A percentile compares a stretch with the other conserved stretches of the same genome.
phyloP scores from a whole-genome alignment of 2,113 vertebrate genomes.

The Rana temporaria region DNA sequence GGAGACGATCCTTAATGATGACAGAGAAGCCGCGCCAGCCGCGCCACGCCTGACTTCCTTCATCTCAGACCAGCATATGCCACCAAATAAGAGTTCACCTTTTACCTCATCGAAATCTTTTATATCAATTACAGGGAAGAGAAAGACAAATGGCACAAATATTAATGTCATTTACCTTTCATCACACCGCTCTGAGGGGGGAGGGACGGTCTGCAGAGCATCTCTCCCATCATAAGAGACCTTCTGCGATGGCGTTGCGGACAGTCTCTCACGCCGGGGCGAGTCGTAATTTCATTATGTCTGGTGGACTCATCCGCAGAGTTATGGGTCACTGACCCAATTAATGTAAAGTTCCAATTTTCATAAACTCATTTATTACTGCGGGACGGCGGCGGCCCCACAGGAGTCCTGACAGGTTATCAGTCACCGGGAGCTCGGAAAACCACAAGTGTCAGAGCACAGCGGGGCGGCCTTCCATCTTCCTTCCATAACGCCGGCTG shows the following conservation, averaged over 20 bases:
- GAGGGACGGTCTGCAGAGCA: conserved; percentile 14
- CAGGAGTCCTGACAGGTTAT: conserved; percentile 53
- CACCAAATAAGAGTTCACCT: conserved; percentile 53
- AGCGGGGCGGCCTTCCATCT: conserved; percentile 28
- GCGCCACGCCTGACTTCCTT: conserved; percentile 49
- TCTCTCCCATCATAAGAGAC: conserved; percentile 8
- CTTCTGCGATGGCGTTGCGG: not conserved
- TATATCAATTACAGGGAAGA: conserved; percentile 44
- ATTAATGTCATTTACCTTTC: conserved; percentile 41
- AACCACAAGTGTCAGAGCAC: conserved; percentile 42
- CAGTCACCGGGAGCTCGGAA: conserved; percentile 56
- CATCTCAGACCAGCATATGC: conserved; percentile 49
- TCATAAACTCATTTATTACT: conserved; percentile 54
- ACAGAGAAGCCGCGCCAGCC: conserved; percentile 46
- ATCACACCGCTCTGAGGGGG: not conserved
- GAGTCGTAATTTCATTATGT: conserved; percentile 56
- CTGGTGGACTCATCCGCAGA: conserved; percentile 43
- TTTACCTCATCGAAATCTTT: conserved; percentile 45
- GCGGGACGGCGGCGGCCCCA: conserved; percentile 31
- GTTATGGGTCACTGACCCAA: conserved; percentile 57
- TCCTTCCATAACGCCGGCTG: conserved; percentile 19
- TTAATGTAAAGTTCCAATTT: conserved; percentile 53
- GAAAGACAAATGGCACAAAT: conserved; percentile 36
- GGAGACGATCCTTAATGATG: conserved; percentile 43
- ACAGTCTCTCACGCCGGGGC: conserved; percentile 14